Base-by-base conservation (phyloP, 1,140 invertebrate species). In the Drosophila prosaltans region DNA sequence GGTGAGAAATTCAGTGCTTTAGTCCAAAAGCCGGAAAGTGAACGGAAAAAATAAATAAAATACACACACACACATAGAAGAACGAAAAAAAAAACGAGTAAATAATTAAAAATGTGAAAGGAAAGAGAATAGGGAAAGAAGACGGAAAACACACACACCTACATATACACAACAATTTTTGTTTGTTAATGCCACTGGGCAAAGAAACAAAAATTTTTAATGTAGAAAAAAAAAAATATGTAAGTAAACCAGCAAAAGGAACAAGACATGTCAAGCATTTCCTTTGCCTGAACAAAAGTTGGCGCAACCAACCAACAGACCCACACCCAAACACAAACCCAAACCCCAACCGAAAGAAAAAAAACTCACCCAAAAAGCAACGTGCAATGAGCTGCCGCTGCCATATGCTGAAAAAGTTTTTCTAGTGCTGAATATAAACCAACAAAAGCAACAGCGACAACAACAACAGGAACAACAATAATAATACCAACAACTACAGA, bases 201-300 rank as follows among this genome's bases (percentile, higher is more conserved):
- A 65, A 67, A 70, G 68, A 30, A 61, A 65, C 63, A 65, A 60
- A 59, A 63, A 48, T 5, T 59, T 58, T 41, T 7, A 36, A 63
- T 39, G 60, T 48, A 75, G 59, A 61, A 59, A 72, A 67, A 72
- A 67, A 74, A 72, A 68, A 65, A 73, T 16, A 16, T 16, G 16
- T 43, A 84, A 77, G 67, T 55, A 59, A 72, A 71, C 66, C 72
- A 69, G 74, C 60, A 64, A 78, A 78, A 72, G 74, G 82, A 81
- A 81, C 82, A 76, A 86, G 78, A 86, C 68, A 79, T 86, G 82
- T 86, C 72, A 81, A 76, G 82, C 76, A 86, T 86, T 81, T 86
- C 83, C 79, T 82, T 69, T 73, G 72, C 79, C 75, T 65, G 39
- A 75, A 76, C 54, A 70, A 81, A 72, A 80, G 70, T 80, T 85